These are phyloP conservation scores for Marisa cornuarietis DNA, from an alignment of 1,140 invertebrate species.

Conservation along the genomic window DNA sequence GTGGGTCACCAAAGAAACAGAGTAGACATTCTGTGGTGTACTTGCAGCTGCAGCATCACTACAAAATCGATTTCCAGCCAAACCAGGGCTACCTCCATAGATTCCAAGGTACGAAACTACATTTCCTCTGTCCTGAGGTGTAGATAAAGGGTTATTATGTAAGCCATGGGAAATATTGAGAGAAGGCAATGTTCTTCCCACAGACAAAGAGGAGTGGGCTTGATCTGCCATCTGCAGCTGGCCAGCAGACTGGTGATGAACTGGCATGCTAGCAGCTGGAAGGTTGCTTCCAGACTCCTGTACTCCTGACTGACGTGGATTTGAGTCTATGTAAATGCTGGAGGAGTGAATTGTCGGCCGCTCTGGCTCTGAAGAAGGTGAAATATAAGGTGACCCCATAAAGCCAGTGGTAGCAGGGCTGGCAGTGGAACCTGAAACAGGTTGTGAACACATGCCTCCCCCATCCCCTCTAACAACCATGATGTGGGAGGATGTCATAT, in stretches of 20 bases:
- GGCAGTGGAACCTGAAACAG: neutral
- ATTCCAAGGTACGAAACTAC: too few relatives aligned
- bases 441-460: conserved; percentile 28
- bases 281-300: conserved; percentile 11
- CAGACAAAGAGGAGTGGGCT: conserved; percentile 1
- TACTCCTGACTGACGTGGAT: neutral
- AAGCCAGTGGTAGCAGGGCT: neutral
- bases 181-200: conserved; percentile 5
- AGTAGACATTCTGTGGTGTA: too few relatives aligned
- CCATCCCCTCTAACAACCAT: conserved; percentile 32
- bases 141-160: too few relatives aligned
- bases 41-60: too few relatives aligned
- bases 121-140: too few relatives aligned
- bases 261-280: neutral
- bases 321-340: conserved; percentile 21
- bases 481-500: conserved; percentile 21
- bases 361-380: conserved; percentile 11
- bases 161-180: conserved; percentile 8
- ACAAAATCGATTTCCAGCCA: too few relatives aligned
- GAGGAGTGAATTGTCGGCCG: conserved; percentile 9
- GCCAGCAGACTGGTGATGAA: neutral
- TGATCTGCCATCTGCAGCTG: neutral
- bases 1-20: neutral
- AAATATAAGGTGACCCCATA: neutral
- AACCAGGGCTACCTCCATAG: too few relatives aligned